Conservation (phyloP, 1,140 invertebrate species). For the Melitaea cinxia region DNA sequence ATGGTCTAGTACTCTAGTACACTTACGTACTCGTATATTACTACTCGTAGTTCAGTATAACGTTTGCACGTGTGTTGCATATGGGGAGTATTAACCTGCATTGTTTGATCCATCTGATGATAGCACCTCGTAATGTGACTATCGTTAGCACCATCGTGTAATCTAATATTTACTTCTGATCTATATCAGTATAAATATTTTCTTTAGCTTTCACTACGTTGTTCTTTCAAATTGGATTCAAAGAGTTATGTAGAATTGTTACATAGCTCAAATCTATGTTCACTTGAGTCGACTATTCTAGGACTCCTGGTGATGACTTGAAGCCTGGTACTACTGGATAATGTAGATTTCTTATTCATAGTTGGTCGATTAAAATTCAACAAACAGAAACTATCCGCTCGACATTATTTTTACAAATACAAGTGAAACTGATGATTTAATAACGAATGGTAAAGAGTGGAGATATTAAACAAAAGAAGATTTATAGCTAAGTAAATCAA, state of each 20-base stretch:
- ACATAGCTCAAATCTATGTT: too few relatives aligned
- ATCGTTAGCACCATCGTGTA: background rate
- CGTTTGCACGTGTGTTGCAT: constrained; percentile 4
- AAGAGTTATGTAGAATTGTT: too few relatives aligned
- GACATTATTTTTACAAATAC: too few relatives aligned
- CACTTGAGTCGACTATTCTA: too few relatives aligned
- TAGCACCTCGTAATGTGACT: background rate
- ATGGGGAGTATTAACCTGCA: constrained; percentile 6
- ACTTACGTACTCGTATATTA: too few relatives aligned
- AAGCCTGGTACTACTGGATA: too few relatives aligned
- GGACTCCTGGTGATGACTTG: too few relatives aligned
- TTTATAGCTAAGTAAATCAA: background rate
- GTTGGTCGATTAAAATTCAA: too few relatives aligned
- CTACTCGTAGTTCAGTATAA: background rate
- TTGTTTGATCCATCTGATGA: background rate
- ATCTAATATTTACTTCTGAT: background rate
- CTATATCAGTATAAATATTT: background rate
- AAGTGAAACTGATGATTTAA: background rate
- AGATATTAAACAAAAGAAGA: background rate
- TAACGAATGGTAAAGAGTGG: constrained; percentile 1
- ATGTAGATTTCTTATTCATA: too few relatives aligned
- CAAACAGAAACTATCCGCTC: too few relatives aligned
- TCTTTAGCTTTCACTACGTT: background rate
- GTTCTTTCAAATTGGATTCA: too few relatives aligned
- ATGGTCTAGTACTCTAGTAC: background rate